Conservation (phyloP, 2,113 vertebrate genomes). For the Megaleporinus macrocephalus region DNA sequence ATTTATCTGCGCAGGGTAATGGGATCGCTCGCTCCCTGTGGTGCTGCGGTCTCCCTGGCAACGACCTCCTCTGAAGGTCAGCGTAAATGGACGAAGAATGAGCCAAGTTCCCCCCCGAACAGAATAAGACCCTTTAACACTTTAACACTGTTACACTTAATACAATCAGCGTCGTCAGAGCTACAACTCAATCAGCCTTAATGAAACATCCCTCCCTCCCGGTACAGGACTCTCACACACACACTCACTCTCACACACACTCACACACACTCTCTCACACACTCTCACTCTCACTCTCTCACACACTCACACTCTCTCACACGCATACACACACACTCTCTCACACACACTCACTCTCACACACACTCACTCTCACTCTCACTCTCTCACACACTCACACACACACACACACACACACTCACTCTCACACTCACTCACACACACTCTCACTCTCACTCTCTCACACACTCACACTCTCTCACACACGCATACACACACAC, state of each 20-base stretch:
- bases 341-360: not conserved
- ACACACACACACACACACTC: slow-evolving; percentile 39
- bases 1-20: slow-evolving; percentile 65
- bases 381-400: too few relatives aligned
- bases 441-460: too few relatives aligned
- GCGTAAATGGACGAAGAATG: slow-evolving; percentile 62
- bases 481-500: not conserved
- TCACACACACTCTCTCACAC: not conserved
- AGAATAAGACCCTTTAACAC: slow-evolving; percentile 69
- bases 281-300: too few relatives aligned
- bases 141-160: slow-evolving; percentile 68
- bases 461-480: slow-evolving; percentile 35
- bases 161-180: slow-evolving; percentile 66
- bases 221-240: not conserved
- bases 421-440: not conserved
- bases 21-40: slow-evolving; percentile 49
- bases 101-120: slow-evolving; percentile 64
- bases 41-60: slow-evolving; percentile 60
- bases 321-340: not conserved
- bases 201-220: not conserved
- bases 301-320: slow-evolving; percentile 37
- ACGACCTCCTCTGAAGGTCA: slow-evolving; percentile 71
- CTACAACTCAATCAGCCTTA: slow-evolving; percentile 64
- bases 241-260: slow-evolving; percentile 40
- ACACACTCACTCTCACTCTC: too few relatives aligned